A percentile compares a stretch with the other conserved stretches of the same genome.
These are phyloP conservation scores for Dipus sagitta DNA, from an alignment of 2,797 vertebrate species.

Conservation along the genomic window DNA sequence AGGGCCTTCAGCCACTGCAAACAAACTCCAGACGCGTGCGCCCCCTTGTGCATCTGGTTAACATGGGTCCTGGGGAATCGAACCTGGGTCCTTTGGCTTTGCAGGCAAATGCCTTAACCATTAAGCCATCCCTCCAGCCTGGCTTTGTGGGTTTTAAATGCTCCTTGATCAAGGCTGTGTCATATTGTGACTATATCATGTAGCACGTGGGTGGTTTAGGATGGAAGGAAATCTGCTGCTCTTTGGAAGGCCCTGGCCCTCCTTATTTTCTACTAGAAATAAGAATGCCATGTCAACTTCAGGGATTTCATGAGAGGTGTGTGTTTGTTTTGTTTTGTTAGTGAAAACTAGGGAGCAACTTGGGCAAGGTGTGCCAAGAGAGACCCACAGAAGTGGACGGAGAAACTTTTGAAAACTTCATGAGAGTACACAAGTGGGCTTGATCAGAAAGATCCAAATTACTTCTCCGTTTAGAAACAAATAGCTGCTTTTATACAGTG, in stretches of 20 bases:
- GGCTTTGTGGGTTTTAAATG: not conserved
- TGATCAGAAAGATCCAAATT: not conserved
- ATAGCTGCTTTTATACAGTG: not conserved
- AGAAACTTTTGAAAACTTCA: not conserved
- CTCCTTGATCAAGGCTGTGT: not conserved
- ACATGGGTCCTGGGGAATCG: too few species aligned
- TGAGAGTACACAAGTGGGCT: too few species aligned
- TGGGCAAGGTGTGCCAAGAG: not conserved
- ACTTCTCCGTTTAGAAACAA: not conserved
- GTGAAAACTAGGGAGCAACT: not conserved
- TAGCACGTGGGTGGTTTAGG: not conserved
- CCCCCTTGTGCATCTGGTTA: too few species aligned
- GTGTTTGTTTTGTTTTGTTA: not conserved
- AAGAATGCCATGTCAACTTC: not conserved
- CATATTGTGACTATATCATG: too few species aligned
- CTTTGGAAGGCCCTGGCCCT: not conserved
- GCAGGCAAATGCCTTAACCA: too few species aligned
- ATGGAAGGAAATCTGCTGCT: not conserved
- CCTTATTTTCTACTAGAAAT: not conserved
- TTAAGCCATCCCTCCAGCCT: too few species aligned
- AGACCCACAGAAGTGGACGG: too few species aligned
- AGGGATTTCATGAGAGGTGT: not conserved
- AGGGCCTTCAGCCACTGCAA: too few species aligned
- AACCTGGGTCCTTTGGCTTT: too few species aligned
- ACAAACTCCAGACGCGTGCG: too few species aligned